These are phyloP conservation scores for Schizotus pectinicornis DNA, from an alignment of 2,888 invertebrate genomes.

Conservation along the genomic window DNA sequence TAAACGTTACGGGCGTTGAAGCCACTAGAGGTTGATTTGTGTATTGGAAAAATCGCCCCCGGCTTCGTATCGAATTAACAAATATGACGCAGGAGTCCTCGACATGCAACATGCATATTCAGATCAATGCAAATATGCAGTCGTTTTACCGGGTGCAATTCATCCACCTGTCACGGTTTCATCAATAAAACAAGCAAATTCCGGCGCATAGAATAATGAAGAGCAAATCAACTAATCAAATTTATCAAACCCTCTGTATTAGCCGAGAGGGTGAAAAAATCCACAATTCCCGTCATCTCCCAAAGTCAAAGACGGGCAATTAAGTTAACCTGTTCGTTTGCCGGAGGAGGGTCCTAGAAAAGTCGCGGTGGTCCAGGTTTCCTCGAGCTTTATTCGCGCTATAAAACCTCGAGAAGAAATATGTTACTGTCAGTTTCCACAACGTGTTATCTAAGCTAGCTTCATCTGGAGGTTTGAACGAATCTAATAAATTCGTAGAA, in stretches of 20 bases:
- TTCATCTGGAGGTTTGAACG: conserved; percentile 14
- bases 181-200: conserved; percentile 14
- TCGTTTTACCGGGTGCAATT: conserved; percentile 1
- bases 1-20: too few species aligned
- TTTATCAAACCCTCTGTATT: background rate
- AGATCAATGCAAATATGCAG: conserved; percentile 6
- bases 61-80: background rate
- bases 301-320: too few species aligned
- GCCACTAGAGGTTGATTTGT: too few species aligned
- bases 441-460: conserved; percentile 13
- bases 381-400: conserved; percentile 5
- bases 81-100: conserved; percentile 1
- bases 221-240: conserved; percentile 2
- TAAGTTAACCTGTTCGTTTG: background rate
- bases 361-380: conserved; percentile 13
- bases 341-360: conserved; percentile 4
- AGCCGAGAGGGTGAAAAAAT: background rate
- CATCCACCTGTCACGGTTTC: conserved; percentile 10
- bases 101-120: conserved; percentile 4
- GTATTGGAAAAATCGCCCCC: background rate
- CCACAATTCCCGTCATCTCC: too few species aligned
- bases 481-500: conserved; percentile 1
- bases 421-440: conserved; percentile 2
- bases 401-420: conserved; percentile 11
- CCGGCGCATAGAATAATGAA: conserved; percentile 5